Base-by-base conservation (phyloP, 2,888 invertebrate genomes). In the Clanis bilineata region DNA sequence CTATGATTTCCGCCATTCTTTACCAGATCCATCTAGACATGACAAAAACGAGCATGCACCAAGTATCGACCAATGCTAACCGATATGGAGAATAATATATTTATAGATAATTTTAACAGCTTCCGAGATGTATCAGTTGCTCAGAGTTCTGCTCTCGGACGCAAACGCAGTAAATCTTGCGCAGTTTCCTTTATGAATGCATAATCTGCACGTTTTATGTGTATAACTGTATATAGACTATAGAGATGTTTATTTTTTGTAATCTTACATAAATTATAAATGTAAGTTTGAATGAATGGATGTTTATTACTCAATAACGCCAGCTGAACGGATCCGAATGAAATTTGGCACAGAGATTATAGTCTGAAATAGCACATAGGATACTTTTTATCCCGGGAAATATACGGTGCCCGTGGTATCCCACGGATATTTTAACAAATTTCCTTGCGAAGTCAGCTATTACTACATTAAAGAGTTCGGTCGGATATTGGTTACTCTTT, bases 51-150 rank as follows among this genome's bases (percentile, higher is more conserved):
- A 10, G 36, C 9, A 12, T 36, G 36, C 36, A 36, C 36, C 9
- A 12, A n/a, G n/a, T n/a, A n/a, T n/a, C n/a, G 36, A 3, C 23
- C 47, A 18, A n/a, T 4, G 7, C 18, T 18, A 5, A 44, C 38
- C 22, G 38, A 56, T 56, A 63, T 68, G 66, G 65, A 66, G 63
- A 70, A 71, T 72, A 58, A 58, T 70, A 68, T 76, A 77, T 72
- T 69, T 68, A 72, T 68, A 74, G 70, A 73, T 69, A 68, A 73
- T 68, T 71, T 76, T 77, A 71, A 77, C 70, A 64, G 70, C 70
- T 76, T 76, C 74, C 73, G 71, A 77, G 73, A 77, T 74, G 72
- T 74, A 76, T 74, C 67, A 71, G 70, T 72, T 73, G 73, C 69
- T n/a, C n/a, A n/a, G n/a, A n/a, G n/a, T n/a, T 64, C 65, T 68